Evolutionary conservation across 2,797 vertebrate species (phyloP), one percentile per base, ranked within the genome.

Genomic region (Poecilia velifera): DNA sequence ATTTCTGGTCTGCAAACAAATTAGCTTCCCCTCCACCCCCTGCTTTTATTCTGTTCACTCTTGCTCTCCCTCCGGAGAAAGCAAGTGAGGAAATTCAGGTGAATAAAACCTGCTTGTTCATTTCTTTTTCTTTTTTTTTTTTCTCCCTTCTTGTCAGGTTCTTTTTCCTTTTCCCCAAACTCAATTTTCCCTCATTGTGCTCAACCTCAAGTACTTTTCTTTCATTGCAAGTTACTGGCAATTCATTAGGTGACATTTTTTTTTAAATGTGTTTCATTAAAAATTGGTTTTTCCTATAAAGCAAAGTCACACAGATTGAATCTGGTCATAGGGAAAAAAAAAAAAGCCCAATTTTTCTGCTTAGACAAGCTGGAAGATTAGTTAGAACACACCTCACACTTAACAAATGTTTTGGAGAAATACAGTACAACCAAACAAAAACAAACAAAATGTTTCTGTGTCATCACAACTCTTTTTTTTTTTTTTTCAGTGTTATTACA

Each of bases 1-100:
- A 93, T 93, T 92, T 91, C 89, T 90, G 86, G 81, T 93, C 90
- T 89, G 89, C 88, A 93, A 93, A 93, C 90, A 94, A 92, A 94
- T 95, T 87, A 93, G 87, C 36, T 86, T 2, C 14, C 14, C 10
- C 34, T 3, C 34, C 34, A 34, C 34, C 34, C 34, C 34, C 34
- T 0, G 4, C 12, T 25, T 6, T 66, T 62, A 4, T 62, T 77
- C 81, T 81, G 45, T 82, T 90, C 86, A 76, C 74, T 90, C 83
- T 86, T 34, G 22, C 79, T 88, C 83, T 88, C 75, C 83, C 82
- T 87, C 80, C 71, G 78, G 82, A 86, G 74, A 90, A 91, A 92
- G 88, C 81, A 88, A 86, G 84, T 76, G 77, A 73, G 80, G 73
- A 85, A 91, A 88, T 87, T 89, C 90, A 92, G 93, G 88, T 93